Percentiles rank a stretch among this genome's conserved stretches.
phyloP scores from a whole-genome alignment of 2,888 invertebrate species.

The Silvanus unidentatus region DNA sequence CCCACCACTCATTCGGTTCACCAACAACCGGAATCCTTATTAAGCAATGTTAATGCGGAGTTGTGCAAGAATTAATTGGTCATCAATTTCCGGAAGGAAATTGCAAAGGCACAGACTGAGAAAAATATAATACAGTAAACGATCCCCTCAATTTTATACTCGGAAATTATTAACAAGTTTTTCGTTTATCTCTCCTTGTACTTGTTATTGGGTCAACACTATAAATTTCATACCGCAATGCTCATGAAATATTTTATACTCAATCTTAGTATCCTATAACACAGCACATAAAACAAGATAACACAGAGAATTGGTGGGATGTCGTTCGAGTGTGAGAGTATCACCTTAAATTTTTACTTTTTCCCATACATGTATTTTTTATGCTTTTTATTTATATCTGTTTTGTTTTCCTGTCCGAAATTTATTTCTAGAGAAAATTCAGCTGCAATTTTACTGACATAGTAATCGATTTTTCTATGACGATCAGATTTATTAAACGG shows the following conservation, averaged over 20 bases:
- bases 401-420: not conserved
- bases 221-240: constrained; percentile 14
- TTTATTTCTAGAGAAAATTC: too few relatives aligned
- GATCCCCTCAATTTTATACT: too few relatives aligned
- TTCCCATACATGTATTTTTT: not conserved
- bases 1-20: too few relatives aligned
- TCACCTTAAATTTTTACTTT: constrained; percentile 5
- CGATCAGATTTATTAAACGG: too few relatives aligned
- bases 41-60: too few relatives aligned
- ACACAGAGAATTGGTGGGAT: constrained; percentile 24
- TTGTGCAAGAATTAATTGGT: too few relatives aligned
- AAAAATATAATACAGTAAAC: too few relatives aligned
- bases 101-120: too few relatives aligned
- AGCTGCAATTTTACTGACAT: too few relatives aligned
- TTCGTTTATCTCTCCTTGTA: not conserved
- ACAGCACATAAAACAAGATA: constrained; percentile 33
- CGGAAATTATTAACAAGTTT: constrained; percentile 1
- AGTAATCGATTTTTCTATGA: too few relatives aligned
- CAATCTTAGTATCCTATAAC: constrained; percentile 31
- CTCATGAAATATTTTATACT: constrained; percentile 33
- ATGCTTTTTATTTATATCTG: constrained; percentile 1
- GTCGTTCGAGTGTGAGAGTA: constrained; percentile 1
- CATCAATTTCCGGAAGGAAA: too few relatives aligned
- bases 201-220: constrained; percentile 9
- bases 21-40: too few relatives aligned